Evolutionary conservation across 2,888 invertebrate species (phyloP), one percentile per base, ranked within the genome.

Genomic region (Nomada ferruginata): DNA sequence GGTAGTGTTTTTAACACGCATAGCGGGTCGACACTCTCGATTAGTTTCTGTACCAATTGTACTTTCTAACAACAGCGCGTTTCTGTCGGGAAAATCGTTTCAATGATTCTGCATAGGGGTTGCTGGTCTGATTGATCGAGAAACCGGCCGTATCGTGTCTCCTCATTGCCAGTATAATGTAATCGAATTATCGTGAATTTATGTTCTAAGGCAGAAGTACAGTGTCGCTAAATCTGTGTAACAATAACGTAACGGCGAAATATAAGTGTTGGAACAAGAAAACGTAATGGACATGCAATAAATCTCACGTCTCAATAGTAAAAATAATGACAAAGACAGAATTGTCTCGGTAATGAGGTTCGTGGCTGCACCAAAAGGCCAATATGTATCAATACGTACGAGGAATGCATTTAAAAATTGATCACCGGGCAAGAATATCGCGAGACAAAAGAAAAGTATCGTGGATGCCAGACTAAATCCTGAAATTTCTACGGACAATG

Each of bases 41-140:
- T 59, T n/a, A 73, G 60, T 78, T 76, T 63, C 50, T 60, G 61
- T 76, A 82, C 59, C 70, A 73, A 87, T 85, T 79, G 64, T 69
- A 85, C 79, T 69, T 20, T 76, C 77, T 59, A 20, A 72, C n/a
- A 79, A 73, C 77, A 77, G 76, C 70, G 23, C 52, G 50, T 52
- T 60, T 42, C 23, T 13, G 15, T 52, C 20, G 52, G 73, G 11
- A 36, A 76, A 66, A 70, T 70, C 15, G 44, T 65, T 63, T 47
- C 7, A 20, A 66, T 36, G 55, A 70, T 61, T 61, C 7, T 15
- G 36, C 29, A 15, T 50, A 52, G 36, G 61, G 15, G 29, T 15
- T 79, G 66, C 29, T 20, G 70, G 26, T 66, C 68, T 78, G 42
- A 72, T 79, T 53, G 26, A 64, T 36, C 26, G 70, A 60, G 23